Evolutionary conservation across 2,888 invertebrate genomes (phyloP).

Genomic region (Scotopteryx bipunctaria): DNA sequence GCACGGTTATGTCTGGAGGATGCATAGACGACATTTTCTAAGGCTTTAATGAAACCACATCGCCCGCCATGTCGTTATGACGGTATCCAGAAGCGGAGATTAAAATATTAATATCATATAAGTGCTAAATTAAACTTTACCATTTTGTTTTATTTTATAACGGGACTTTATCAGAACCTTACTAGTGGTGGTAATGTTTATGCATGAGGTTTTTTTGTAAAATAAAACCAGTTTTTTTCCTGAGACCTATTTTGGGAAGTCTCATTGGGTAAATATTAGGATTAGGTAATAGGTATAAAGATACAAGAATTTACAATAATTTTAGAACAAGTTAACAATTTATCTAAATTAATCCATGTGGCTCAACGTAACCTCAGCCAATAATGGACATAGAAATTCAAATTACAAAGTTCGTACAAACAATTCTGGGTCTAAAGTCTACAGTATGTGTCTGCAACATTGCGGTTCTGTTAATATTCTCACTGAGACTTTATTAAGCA

Average conservation of each 20-base stretch:
- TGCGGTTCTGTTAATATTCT: constrained; percentile 30
- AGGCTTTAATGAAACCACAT: constrained; percentile 62
- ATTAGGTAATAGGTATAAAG: too few relatives aligned
- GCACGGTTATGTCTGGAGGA: constrained; percentile 30
- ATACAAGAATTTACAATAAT: too few relatives aligned
- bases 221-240: too few relatives aligned
- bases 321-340: constrained; percentile 2
- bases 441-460: constrained; percentile 22
- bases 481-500: constrained; percentile 26
- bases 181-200: too few relatives aligned
- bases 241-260: too few relatives aligned
- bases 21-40: constrained; percentile 56
- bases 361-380: constrained; percentile 4
- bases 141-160: too few relatives aligned
- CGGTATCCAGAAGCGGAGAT: constrained; percentile 23
- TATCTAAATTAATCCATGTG: too few relatives aligned
- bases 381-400: constrained; percentile 23
- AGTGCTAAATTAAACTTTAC: not conserved
- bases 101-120: not conserved
- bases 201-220: too few relatives aligned
- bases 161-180: too few relatives aligned
- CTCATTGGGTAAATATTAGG: too few relatives aligned
- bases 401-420: constrained; percentile 22
- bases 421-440: constrained; percentile 25
- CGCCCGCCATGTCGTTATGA: constrained; percentile 55